Evolutionary conservation across 2,888 invertebrate species (phyloP).

Genomic region (Epirrhoe tristata): DNA sequence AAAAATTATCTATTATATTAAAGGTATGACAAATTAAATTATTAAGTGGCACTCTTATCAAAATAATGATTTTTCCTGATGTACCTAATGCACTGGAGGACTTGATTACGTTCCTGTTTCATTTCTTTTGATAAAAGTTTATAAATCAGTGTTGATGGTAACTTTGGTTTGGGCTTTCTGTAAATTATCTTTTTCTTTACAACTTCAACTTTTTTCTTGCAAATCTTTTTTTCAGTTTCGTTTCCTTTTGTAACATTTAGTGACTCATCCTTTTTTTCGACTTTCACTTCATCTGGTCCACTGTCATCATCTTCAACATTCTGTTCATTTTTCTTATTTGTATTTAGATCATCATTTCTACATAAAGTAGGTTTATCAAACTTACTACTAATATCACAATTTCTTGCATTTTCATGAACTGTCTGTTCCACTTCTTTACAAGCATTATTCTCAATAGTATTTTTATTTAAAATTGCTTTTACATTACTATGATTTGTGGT

Average conservation of each 20-base stretch:
- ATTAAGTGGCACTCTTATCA: constrained; percentile 56
- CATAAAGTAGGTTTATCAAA: not conserved
- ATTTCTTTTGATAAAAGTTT: constrained; percentile 92
- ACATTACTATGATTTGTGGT: not conserved
- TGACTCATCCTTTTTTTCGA: constrained; percentile 31
- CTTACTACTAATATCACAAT: constrained; percentile 1
- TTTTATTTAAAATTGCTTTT: not conserved
- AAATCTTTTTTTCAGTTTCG: constrained; percentile 8
- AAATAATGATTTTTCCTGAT: constrained; percentile 92
- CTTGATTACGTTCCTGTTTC: constrained; percentile 93
- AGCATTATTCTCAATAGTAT: not conserved
- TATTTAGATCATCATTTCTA: not conserved
- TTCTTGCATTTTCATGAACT: not conserved
- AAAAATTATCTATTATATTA: no score
- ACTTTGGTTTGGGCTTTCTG: constrained; percentile 52
- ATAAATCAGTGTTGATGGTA: constrained; percentile 87
- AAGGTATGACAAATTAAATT: not conserved
- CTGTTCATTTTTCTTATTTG: constrained; percentile 8
- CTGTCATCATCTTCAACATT: constrained; percentile 63
- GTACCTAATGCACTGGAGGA: constrained; percentile 94
- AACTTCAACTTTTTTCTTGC: constrained; percentile 36
- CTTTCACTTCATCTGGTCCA: constrained; percentile 76
- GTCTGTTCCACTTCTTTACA: not conserved
- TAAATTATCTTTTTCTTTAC: constrained; percentile 36
- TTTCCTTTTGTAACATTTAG: constrained; percentile 8